Conservation (phyloP, 2,888 invertebrate genomes). For the Drosophila anomalata region DNA sequence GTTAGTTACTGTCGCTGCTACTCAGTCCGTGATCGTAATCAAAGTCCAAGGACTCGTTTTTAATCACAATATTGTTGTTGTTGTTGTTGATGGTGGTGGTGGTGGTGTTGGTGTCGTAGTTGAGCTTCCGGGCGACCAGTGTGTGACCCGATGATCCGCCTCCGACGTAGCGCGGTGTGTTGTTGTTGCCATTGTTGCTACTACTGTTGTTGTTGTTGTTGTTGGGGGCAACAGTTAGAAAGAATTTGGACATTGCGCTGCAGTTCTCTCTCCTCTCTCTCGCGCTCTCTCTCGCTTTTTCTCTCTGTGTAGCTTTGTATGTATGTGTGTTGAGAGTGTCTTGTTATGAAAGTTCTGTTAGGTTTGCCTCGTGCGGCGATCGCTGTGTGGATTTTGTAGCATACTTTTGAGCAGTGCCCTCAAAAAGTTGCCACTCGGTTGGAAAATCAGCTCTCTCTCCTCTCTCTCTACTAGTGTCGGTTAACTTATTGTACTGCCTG, state of each 20-base stretch:
- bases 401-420: slow-evolving; percentile 62
- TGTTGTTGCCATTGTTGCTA: slow-evolving; percentile 39
- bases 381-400: slow-evolving; percentile 47
- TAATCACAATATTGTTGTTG: slow-evolving; percentile 66
- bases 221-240: slow-evolving; percentile 66
- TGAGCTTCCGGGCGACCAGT: slow-evolving; percentile 76
- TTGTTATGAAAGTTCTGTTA: slow-evolving; percentile 46
- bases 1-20: slow-evolving; percentile 51
- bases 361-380: slow-evolving; percentile 43
- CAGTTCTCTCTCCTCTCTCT: slow-evolving; percentile 43
- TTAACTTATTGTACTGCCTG: slow-evolving; percentile 61
- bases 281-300: slow-evolving; percentile 15
- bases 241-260: slow-evolving; percentile 81
- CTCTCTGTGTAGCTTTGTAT: slow-evolving; percentile 9
- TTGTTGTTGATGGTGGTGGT: slow-evolving; percentile 53
- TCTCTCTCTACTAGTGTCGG: slow-evolving; percentile 5
- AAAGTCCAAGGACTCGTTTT: slow-evolving; percentile 61
- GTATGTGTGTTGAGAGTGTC: background rate
- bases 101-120: slow-evolving; percentile 58
- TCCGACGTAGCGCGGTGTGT: slow-evolving; percentile 54
- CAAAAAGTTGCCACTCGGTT: slow-evolving; percentile 60
- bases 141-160: slow-evolving; percentile 36
- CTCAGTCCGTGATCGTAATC: slow-evolving; percentile 56
- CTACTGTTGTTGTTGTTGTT: slow-evolving; percentile 47
- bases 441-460: slow-evolving; percentile 28